Percentiles rank a stretch among this genome's conserved stretches.
Conservation (phyloP, 1,140 invertebrate genomes). For the Antheraea mylitta region DNA sequence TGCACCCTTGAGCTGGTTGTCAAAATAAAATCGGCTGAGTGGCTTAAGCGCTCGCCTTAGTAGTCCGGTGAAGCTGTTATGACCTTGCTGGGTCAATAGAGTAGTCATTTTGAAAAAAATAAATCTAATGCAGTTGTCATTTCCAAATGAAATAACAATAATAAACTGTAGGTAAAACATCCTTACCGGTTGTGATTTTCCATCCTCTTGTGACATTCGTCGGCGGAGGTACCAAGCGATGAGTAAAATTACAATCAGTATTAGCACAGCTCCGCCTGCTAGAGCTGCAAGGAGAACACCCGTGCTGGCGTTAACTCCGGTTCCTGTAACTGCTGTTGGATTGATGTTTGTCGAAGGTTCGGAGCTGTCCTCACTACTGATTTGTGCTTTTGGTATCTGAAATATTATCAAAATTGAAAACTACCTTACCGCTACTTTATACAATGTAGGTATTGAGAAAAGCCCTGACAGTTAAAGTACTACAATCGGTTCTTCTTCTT, state of each 20-base stretch:
- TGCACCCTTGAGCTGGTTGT: no score
- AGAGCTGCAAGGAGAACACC: conserved; percentile 42
- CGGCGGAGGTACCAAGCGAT: conserved; percentile 52
- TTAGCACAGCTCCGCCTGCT: conserved; percentile 40
- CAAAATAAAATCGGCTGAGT: no score
- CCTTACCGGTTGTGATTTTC: conserved; percentile 67
- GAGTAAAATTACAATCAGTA: conserved; percentile 42
- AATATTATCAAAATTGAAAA: neutral
- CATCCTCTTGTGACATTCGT: conserved; percentile 52
- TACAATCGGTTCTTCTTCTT: no score
- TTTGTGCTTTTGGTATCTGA: neutral
- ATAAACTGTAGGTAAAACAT: neutral
- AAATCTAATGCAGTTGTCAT: no score
- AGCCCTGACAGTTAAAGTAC: no score
- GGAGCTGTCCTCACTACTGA: conserved; percentile 37
- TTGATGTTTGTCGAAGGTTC: conserved; percentile 42
- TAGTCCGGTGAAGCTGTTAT: no score
- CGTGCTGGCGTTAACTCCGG: conserved; percentile 30
- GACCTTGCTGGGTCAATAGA: no score
- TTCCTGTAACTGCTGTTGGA: conserved; percentile 28
- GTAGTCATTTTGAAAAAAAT: no score
- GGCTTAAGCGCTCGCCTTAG: no score
- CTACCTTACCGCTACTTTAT: no score
- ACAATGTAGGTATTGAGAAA: no score
- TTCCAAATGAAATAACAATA: neutral